Evolutionary conservation across 2,113 vertebrate species (phyloP), one percentile per base, ranked within the genome.

Genomic region (Meriones unguiculatus): DNA sequence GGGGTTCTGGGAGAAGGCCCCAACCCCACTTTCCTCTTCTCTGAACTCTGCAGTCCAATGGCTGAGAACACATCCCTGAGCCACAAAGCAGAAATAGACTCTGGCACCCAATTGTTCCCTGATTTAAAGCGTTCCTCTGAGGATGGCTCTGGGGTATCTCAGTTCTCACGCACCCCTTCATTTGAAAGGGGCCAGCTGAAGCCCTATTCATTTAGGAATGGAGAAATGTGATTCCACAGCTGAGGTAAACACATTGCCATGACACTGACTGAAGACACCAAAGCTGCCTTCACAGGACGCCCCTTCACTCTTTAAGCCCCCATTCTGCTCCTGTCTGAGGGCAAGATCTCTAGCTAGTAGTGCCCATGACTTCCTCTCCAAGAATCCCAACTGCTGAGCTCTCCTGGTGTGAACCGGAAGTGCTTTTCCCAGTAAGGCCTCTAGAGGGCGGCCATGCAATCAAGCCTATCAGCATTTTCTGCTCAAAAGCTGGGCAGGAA

Each of bases 351-450:
- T n/a, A 62, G 57, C 17, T n/a, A 20, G 57, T 0, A 82, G 35
- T 14, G 22, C 2, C 57, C 13, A 20, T 8, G 2, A 17, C 57
- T 84, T 62, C 80, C n/a, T 84, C 57, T 62, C 24, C 72, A 84
- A n/a, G n/a, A 15, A 64, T 17, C 41, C n/a, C 57, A 84, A 41
- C 1, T 28, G 2, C 57, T 84, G n/a, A 28, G n/a, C 59, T 9
- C 12, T 3, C 24, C n/a, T 0, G 52, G 38, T 32, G 30, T 80
- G 35, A 24, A 38, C 20, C 1, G n/a, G 35, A 50, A 78, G n/a
- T 64, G 54, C 15, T 90, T 81, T 90, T 62, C 87, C 84, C 62
- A 38, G 7, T 14, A 30, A 7, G 1, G 13, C 41, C 57, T 46
- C 38, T 78, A 91, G 64, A 75, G 50, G 90, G 54, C 73, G 93